phyloP scores from a whole-genome alignment of 2,797 vertebrate genomes.

The Falco columbarius region DNA sequence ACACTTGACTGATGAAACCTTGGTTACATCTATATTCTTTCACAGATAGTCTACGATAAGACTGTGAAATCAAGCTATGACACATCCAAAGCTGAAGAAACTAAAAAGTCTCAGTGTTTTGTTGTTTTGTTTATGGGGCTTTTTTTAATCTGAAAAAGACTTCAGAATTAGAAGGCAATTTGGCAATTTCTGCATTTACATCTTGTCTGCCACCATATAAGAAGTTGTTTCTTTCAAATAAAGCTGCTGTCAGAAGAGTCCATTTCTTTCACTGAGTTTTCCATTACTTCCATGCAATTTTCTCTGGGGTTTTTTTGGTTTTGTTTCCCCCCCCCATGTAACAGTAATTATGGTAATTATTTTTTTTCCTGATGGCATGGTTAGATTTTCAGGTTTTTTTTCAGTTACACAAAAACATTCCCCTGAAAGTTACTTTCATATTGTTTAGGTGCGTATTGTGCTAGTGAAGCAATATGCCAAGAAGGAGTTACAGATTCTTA shows the following conservation, averaged over 20 bases:
- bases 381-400: not conserved
- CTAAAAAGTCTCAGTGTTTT: not conserved
- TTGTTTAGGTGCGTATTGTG: not conserved
- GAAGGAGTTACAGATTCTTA: not conserved
- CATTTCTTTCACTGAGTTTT: not conserved
- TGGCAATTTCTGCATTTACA: not conserved
- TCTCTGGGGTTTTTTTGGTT: not conserved
- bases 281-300: not conserved
- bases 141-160: not conserved
- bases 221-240: not conserved
- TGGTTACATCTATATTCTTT: not conserved
- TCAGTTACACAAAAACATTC: not conserved
- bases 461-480: not conserved
- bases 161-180: not conserved
- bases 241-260: not conserved
- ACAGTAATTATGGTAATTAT: not conserved
- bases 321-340: accelerated
- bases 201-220: not conserved
- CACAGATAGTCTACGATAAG: not conserved
- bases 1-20: not conserved
- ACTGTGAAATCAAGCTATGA: not conserved
- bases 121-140: not conserved
- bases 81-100: not conserved
- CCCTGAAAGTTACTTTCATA: not conserved
- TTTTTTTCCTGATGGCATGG: not conserved